These are phyloP conservation scores for Acyrthosiphon pisum DNA, from an alignment of 1,140 invertebrate genomes.

Conservation along the genomic window DNA sequence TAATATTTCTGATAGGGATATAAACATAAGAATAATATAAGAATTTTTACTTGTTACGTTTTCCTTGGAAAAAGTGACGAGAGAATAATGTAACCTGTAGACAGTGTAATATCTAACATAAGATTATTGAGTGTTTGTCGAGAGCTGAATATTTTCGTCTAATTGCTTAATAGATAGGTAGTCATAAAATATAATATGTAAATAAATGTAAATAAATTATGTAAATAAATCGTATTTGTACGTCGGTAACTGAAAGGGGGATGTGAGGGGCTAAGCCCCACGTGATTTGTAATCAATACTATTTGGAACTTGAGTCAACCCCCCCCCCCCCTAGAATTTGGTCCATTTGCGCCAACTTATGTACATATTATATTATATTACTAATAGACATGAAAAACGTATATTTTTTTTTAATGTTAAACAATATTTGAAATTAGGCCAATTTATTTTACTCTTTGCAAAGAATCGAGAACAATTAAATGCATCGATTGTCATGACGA, in stretches of 20 bases:
- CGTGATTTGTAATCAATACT: neutral
- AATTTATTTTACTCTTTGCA: neutral
- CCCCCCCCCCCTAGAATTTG: neutral
- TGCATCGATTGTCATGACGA: neutral
- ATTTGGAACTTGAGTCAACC: neutral
- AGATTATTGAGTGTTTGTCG: neutral
- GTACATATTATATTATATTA: neutral
- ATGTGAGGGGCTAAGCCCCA: neutral
- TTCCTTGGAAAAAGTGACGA: too few relatives aligned
- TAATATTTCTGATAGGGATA: too few relatives aligned
- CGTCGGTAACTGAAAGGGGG: neutral
- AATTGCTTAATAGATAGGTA: too few relatives aligned
- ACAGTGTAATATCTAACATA: neutral
- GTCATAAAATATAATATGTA: too few relatives aligned
- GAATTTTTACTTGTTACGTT: too few relatives aligned
- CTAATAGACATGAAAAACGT: neutral
- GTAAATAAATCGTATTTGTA: neutral
- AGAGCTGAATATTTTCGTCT: neutral
- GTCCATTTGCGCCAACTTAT: neutral
- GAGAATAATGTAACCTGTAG: neutral
- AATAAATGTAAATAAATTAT: neutral
- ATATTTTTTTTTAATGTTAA: neutral
- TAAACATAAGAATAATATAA: too few relatives aligned
- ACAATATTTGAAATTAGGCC: neutral
- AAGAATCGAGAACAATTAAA: conserved; percentile 30